These are phyloP conservation scores for Limnephilus marmoratus DNA, from an alignment of 2,888 invertebrate species.

Conservation along the genomic window DNA sequence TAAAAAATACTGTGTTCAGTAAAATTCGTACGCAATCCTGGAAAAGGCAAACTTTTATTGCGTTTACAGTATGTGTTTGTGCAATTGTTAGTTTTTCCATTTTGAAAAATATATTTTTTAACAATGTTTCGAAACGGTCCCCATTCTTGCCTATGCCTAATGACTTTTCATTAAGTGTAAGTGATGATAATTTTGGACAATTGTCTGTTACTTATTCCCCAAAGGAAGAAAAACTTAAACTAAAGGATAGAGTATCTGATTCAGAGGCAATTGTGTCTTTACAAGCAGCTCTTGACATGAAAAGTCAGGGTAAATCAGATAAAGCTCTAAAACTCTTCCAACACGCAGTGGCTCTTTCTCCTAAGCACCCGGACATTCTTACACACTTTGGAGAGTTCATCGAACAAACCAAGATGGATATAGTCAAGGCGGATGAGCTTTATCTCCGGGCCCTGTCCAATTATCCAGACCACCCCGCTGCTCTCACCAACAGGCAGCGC, in stretches of 20 bases:
- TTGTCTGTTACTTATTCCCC: constrained; percentile 31
- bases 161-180: constrained; percentile 50
- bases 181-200: constrained; percentile 46
- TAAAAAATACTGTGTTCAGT: constrained; percentile 8
- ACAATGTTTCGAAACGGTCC: constrained; percentile 23
- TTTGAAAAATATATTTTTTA: constrained; percentile 33
- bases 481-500: constrained; percentile 87
- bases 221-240: constrained; percentile 2
- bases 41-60: constrained; percentile 41
- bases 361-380: constrained; percentile 93
- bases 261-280: constrained; percentile 91
- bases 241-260: constrained; percentile 71
- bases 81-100: constrained; percentile 33
- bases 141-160: constrained; percentile 56
- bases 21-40: constrained; percentile 11
- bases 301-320: constrained; percentile 86
- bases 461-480: constrained; percentile 89
- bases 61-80: constrained; percentile 43
- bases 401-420: constrained; percentile 89
- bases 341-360: constrained; percentile 94
- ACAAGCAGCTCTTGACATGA: constrained; percentile 91
- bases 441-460: constrained; percentile 91
- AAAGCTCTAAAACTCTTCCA: constrained; percentile 92
- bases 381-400: constrained; percentile 95
- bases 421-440: constrained; percentile 92